phyloP scores from a whole-genome alignment of 2,888 invertebrate genomes.

The Julus scandinavius region DNA sequence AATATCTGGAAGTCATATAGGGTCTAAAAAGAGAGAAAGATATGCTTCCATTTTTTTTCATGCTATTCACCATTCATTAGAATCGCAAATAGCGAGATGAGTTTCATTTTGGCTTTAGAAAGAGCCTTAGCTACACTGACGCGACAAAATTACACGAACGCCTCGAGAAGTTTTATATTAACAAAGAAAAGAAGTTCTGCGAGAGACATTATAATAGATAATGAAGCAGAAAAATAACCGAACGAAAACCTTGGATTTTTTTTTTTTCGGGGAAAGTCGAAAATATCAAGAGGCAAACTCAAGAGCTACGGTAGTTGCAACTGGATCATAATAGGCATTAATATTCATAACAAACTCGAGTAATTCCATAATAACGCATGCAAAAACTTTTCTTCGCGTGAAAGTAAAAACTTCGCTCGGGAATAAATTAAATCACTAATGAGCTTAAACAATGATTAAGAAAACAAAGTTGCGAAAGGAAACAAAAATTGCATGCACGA shows the following conservation, averaged over 20 bases:
- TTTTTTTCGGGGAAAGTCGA: neutral
- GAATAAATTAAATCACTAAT: slow-evolving; percentile 4
- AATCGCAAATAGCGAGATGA: slow-evolving; percentile 39
- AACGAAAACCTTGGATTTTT: neutral
- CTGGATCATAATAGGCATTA: neutral
- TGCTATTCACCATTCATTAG: slow-evolving; percentile 14
- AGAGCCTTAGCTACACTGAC: neutral
- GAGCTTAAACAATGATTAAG: neutral
- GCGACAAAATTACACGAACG: slow-evolving; percentile 32
- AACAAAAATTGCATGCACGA: neutral
- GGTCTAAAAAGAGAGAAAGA: slow-evolving; percentile 26
- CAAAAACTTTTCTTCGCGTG: neutral
- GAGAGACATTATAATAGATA: slow-evolving; percentile 30
- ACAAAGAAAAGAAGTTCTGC: slow-evolving; percentile 13
- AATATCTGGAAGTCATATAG: slow-evolving; percentile 11
- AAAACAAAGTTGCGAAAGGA: neutral
- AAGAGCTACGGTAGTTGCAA: neutral
- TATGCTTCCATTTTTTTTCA: neutral
- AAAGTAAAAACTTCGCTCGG: neutral
- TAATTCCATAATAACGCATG: neutral
- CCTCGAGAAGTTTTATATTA: slow-evolving; percentile 30
- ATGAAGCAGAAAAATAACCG: slow-evolving; percentile 20
- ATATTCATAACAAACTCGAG: neutral
- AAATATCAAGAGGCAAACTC: neutral
- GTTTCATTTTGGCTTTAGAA: slow-evolving; percentile 35